Percentiles rank a stretch among this genome's conserved stretches.
Conservation (phyloP, 1,140 invertebrate species). For the Eueides isabella region DNA sequence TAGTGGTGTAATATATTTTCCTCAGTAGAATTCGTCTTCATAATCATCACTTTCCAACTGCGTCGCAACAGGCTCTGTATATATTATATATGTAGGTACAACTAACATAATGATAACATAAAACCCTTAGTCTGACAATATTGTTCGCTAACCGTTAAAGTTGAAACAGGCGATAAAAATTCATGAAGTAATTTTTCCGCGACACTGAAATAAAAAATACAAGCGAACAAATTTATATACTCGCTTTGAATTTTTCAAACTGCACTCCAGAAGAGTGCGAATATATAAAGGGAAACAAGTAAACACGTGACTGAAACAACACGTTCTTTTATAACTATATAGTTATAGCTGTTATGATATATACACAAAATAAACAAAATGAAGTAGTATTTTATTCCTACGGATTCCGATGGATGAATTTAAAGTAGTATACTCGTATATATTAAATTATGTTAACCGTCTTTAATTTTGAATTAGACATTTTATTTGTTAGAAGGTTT, state of each 20-base stretch:
- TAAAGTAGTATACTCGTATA: too few relatives aligned
- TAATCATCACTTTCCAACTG: neutral
- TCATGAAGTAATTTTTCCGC: conserved; percentile 39
- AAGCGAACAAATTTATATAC: conserved; percentile 33
- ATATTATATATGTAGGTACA: neutral
- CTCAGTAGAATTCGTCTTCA: neutral
- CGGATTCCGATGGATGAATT: too few relatives aligned
- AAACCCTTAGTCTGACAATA: neutral
- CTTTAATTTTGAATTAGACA: too few relatives aligned
- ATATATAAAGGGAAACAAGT: conserved; percentile 21
- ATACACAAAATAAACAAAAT: too few relatives aligned
- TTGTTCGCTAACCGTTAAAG: neutral
- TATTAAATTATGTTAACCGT: too few relatives aligned
- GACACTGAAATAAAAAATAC: conserved; percentile 35
- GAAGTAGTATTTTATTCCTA: too few relatives aligned
- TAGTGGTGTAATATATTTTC: too few relatives aligned
- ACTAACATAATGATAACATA: neutral
- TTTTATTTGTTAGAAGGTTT: too few relatives aligned
- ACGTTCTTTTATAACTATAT: neutral
- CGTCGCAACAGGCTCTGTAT: neutral
- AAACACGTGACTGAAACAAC: conserved; percentile 14
- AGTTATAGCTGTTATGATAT: too few relatives aligned
- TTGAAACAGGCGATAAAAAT: conserved; percentile 30
- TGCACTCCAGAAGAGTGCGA: conserved; percentile 24
- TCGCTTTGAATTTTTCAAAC: conserved; percentile 35